Base-by-base conservation (phyloP, 1,140 invertebrate species). In the Drosophila setifemur region DNA sequence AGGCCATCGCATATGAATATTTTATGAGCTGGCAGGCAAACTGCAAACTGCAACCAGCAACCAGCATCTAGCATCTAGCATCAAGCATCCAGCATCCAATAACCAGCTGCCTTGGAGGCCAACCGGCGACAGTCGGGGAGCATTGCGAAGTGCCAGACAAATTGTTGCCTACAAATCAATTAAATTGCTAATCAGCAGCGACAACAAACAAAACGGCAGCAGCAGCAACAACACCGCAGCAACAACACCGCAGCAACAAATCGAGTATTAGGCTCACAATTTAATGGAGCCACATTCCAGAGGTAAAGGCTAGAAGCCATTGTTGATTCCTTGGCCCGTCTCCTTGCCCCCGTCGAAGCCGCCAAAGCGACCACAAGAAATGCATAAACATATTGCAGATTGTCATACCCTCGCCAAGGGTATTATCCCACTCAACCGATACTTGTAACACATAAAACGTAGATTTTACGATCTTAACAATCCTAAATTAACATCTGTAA, bases 161-260 rank as follows among this genome's bases (percentile, higher is more conserved):
- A 86, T 86, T 86, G 81, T 81, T 81, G 82, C 81, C 75, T 81
- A 81, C 81, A 86, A 86, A 86, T 86, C 81, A 86, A 86, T 86
- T 86, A 86, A 86, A 86, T 86, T 86, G 81, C 81, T 73, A 86
- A 86, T 85, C 72, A 71, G 79, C 43, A 23, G 81, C 75, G 75
- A 85, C 79, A 86, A 79, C 57, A 85, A 85, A 86, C 81, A 75
- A 85, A 79, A 86, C 78, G 52, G 60, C 67, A 60, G 55, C 70
- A 37, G 11, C 54, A 61, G 16, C 43, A 64, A 5, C 33, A 63
- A 9, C 43, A 31, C 18, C 37, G 23, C 37, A 60, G 6, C 21
- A 50, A 31, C 26, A 43, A n/a, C 7, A 54, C 19, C 16, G 18
- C 67, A 37, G 28, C 43, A 71, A 54, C 60, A 72, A 55, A 76